Base-by-base conservation (phyloP, 2,113 vertebrate species). In the Chionis minor region DNA sequence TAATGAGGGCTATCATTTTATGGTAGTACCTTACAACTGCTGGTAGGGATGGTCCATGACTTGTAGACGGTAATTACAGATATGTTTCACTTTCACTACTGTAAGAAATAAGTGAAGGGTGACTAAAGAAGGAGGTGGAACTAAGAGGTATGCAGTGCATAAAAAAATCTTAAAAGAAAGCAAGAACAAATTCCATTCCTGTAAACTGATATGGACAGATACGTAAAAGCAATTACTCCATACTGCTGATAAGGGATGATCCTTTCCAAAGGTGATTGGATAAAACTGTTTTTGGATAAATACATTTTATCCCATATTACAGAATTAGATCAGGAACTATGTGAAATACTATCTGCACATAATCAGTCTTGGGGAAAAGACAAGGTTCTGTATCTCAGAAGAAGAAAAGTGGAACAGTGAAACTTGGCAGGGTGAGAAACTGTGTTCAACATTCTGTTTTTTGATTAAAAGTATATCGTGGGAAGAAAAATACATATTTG, bases 11-110 rank as follows among this genome's bases (percentile, higher is more conserved):
- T 49, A 95, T 94, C 52, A 88, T 55, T 92, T 61, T 79, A 33
- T 35, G 18, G 45, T 95, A 98, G 54, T 45, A 86, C 10, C 62
- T 88, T 71, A 96, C 55, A 70, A 94, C 88, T 75, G 45, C 63
- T 94, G 18, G 66, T 45, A 97, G 44, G 88, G 30, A 88, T 44
- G 54, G 51, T 9, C 96, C 94, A 55, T 94, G 96, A 84, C 78
- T 58, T 47, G 19, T 66, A 92, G 90, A 85, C 96, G 97, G 26
- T 74, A 95, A 92, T 95, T 32, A 96, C 21, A 65, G 47, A 79
- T 28, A 86, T 4, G 52, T 65, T 83, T 94, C 65, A 42, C 42
- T 81, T 84, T 83, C 42, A 49, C 51, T 32, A 22, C 33, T 62
- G 54, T 63, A 20, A 79, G 51, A 70, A 82, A 59, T 6, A 54